phyloP scores from a whole-genome alignment of 1,140 invertebrate species.

The Bombus soroeensis region DNA sequence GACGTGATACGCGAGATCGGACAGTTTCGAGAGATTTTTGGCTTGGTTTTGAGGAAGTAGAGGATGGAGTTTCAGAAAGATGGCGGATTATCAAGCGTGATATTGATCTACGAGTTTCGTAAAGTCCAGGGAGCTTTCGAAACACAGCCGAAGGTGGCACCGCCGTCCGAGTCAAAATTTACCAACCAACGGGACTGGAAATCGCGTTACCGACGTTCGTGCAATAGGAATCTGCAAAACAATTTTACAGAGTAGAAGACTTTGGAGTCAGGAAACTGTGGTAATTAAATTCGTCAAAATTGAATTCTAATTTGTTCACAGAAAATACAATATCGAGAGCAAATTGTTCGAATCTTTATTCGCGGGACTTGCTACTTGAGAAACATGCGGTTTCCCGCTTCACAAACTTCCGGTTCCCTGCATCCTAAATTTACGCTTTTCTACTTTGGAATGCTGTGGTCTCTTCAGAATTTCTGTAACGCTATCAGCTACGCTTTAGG shows the following conservation, averaged over 20 bases:
- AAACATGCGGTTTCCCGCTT: no score
- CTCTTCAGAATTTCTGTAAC: no score
- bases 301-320: no score
- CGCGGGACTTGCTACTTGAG: no score
- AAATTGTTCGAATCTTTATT: no score
- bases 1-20: background rate
- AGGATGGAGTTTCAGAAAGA: background rate
- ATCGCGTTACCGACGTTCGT: conserved; percentile 30
- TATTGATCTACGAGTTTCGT: conserved; percentile 15
- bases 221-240: background rate
- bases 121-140: conserved; percentile 6
- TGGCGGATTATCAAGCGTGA: conserved; percentile 13
- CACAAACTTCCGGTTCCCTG: no score
- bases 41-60: background rate
- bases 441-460: no score
- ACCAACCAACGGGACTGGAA: background rate
- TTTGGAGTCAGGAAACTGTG: background rate
- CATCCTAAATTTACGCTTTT: no score
- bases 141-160: conserved; percentile 39
- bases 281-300: no score
- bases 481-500: no score
- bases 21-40: background rate
- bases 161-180: conserved; percentile 11
- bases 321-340: no score
- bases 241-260: background rate